Evolutionary conservation across 2,113 vertebrate genomes (phyloP).

Genomic region (Apistogramma diplotaenia): DNA sequence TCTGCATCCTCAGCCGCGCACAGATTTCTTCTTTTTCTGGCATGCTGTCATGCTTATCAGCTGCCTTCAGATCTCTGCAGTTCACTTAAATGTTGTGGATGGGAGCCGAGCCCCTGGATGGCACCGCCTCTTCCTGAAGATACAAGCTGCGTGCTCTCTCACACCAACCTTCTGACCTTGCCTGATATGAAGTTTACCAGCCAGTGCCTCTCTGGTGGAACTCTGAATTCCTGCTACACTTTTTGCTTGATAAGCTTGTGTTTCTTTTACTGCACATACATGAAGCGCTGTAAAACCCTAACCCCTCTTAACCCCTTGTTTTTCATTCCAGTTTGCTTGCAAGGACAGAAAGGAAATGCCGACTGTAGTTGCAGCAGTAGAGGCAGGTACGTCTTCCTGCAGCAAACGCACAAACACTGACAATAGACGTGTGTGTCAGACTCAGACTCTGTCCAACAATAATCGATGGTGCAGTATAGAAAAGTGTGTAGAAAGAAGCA

Average conservation of each 20-base stretch:
- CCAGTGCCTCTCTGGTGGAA: conserved; percentile 40
- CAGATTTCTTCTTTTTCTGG: not conserved
- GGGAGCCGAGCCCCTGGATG: not conserved
- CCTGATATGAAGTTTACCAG: conserved; percentile 56
- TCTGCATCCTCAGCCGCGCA: conserved; percentile 18
- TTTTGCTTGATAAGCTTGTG: conserved; percentile 17
- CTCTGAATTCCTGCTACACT: conserved; percentile 14
- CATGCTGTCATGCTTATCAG: conserved; percentile 39
- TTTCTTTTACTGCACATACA: conserved; percentile 39
- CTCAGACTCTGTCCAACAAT: not conserved
- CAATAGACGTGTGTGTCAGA: conserved; percentile 23
- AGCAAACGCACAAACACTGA: not conserved
- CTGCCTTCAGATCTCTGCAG: conserved; percentile 35
- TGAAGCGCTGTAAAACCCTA: conserved; percentile 15
- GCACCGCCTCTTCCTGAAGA: conserved; percentile 19
- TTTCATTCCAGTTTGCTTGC: not conserved
- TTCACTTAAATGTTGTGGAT: conserved; percentile 54
- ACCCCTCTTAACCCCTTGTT: conserved; percentile 1
- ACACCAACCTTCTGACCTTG: conserved; percentile 43
- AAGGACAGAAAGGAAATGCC: not conserved
- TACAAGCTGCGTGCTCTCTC: not conserved
- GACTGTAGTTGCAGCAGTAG: not conserved
- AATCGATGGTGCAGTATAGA: not conserved
- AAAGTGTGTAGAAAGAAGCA: not conserved
- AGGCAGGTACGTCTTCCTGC: not conserved